Conservation (phyloP, 53 echinoderm and acorn worm genomes). For the Paracentrotus lividus region DNA sequence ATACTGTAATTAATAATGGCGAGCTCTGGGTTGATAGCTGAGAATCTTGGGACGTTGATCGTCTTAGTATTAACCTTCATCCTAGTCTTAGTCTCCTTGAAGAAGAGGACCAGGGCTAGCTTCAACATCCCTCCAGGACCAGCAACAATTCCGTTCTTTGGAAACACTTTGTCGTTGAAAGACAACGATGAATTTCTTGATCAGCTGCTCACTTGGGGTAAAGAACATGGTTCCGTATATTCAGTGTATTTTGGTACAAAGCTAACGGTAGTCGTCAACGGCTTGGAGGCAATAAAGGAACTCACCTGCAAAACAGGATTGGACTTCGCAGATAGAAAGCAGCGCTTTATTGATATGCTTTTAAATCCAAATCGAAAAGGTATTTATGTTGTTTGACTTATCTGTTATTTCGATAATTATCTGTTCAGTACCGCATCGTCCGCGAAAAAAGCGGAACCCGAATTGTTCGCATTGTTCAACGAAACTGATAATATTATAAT, state of each 20-base stretch:
- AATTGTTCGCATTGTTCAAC: no score
- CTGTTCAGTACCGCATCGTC: no score
- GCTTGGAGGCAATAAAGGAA: constrained; percentile 70
- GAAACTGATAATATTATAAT: no score
- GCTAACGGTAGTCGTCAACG: constrained; percentile 70
- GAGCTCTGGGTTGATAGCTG: neutral
- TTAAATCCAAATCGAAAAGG: constrained; percentile 73
- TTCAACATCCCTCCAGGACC: constrained; percentile 66
- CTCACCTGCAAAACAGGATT: constrained; percentile 53
- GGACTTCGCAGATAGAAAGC: constrained; percentile 70
- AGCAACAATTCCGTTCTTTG: constrained; percentile 67
- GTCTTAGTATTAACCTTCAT: constrained; percentile 5
- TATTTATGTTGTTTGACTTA: neutral
- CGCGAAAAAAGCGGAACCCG: no score
- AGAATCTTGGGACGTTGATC: neutral
- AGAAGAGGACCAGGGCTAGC: neutral
- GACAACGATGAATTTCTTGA: constrained; percentile 65
- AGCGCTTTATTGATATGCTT: neutral
- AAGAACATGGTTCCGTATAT: constrained; percentile 73
- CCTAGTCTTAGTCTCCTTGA: neutral
- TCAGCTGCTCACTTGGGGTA: constrained; percentile 25
- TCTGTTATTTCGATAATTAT: no score
- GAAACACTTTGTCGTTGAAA: constrained; percentile 63
- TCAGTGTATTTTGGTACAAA: constrained; percentile 65
- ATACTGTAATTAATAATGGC: no score